Evolutionary conservation across 2,797 vertebrate species (phyloP), one percentile per base, ranked within the genome.

Genomic region (Knipowitschia caucasica): DNA sequence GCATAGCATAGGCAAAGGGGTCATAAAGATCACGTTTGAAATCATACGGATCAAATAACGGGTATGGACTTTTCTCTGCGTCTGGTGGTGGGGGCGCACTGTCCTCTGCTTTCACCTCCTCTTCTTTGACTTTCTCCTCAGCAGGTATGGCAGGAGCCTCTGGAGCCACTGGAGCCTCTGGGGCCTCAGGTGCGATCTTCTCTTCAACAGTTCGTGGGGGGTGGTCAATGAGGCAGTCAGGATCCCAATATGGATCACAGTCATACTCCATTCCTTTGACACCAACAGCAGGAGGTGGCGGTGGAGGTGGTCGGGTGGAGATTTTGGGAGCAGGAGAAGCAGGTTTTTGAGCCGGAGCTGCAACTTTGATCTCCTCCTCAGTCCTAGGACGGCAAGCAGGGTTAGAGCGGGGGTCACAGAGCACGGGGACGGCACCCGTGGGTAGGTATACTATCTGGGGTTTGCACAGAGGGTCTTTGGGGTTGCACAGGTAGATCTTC

Each of bases 221-320:
- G 51, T 83, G 76, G 59, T 89, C 86, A 0, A 88, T 73, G 57
- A 89, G 79, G 71, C 89, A 92, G 85, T 90, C 88, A 0, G 89
- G 89, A 30, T 91, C 89, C 86, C 88, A 91, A 82, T 88, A 88
- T 0, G 89, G 88, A 71, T 92, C 82, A 7, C 88, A 92, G 63
- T 89, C 86, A 4, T 90, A 86, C 75, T 89, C 84, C 81, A 86
- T 85, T 2, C 53, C 74, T 76, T 88, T 87, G 23, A 34, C 21
- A 21, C 46, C 47, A 5, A 73, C 8, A 2, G 20, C 24, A 26
- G 73, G 62, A 18, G 79, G 57, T 10, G 67, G 51, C 20, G 73
- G 62, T 6, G 66, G 59, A 7, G 66, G 55, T 7, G 78, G 59
- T 17, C 53, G 54, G 5, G 1, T 38, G 6, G 78, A 52, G 36